phyloP scores from a whole-genome alignment of 2,113 vertebrate species.

The Pungitius pungitius region DNA sequence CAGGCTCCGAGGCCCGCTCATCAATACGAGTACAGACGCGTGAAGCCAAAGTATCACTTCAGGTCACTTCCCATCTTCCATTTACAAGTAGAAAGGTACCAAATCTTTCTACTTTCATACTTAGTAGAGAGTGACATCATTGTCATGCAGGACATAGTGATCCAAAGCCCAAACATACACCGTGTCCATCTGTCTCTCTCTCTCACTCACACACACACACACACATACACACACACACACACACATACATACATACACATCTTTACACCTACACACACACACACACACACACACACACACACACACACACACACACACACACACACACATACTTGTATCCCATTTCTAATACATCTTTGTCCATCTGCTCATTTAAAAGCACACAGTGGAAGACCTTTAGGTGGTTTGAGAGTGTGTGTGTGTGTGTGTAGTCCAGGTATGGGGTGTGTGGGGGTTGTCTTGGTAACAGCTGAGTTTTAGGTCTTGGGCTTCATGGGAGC shows the following conservation, averaged over 20 bases:
- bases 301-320: constrained; percentile 15
- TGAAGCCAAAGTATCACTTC: neutral
- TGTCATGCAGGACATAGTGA: neutral
- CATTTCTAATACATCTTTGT: constrained; percentile 26
- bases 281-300: neutral
- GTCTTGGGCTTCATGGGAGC: constrained; percentile 62
- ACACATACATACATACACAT: neutral
- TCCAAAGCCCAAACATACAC: neutral
- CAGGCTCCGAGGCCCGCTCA: neutral
- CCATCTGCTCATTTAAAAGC: constrained; percentile 58
- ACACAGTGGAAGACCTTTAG: constrained; percentile 41
- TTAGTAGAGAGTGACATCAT: neutral
- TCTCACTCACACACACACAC: neutral
- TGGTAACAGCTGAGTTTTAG: constrained; percentile 73
- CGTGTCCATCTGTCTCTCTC: neutral
- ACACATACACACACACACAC: constrained; percentile 10
- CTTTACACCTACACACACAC: neutral
- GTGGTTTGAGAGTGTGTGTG: constrained; percentile 33
- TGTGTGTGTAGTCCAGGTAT: constrained; percentile 54
- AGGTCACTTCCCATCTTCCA: neutral
- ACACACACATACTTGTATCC: neutral
- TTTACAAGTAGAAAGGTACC: neutral
- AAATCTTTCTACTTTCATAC: neutral
- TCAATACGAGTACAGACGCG: neutral
- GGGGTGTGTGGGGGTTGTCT: constrained; percentile 54